Percentiles rank a stretch among this genome's conserved stretches.
These are phyloP conservation scores for Hepsetus odoe DNA, from an alignment of 2,113 vertebrate species.

Conservation along the genomic window DNA sequence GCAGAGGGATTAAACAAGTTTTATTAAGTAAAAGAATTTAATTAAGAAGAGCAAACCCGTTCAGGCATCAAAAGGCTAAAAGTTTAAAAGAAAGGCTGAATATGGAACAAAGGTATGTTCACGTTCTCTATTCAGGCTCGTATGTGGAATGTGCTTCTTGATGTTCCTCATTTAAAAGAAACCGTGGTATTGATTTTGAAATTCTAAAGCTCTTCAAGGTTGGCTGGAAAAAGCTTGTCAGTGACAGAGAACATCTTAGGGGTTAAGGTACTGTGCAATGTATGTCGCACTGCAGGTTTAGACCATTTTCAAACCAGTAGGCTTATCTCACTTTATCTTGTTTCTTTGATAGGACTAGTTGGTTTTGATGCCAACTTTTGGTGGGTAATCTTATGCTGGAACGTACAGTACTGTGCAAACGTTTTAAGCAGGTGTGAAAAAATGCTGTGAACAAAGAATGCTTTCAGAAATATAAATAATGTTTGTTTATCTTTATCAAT, in stretches of 20 bases:
- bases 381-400: neutral
- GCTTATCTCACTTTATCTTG: neutral
- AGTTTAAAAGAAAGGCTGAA: conserved; percentile 13
- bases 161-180: conserved; percentile 35
- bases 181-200: conserved; percentile 29
- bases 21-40: neutral
- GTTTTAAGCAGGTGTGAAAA: too few relatives aligned
- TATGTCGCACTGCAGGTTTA: conserved; percentile 23
- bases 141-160: conserved; percentile 23
- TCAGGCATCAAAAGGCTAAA: neutral
- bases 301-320: conserved; percentile 53
- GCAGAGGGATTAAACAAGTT: neutral
- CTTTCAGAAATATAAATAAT: too few relatives aligned
- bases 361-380: neutral
- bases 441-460: too few relatives aligned
- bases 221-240: conserved; percentile 20
- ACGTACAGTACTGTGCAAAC: too few relatives aligned
- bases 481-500: too few relatives aligned
- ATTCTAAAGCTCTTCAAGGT: conserved; percentile 27
- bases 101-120: conserved; percentile 8
- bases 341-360: neutral
- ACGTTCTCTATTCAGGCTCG: conserved; percentile 12
- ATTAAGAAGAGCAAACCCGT: neutral
- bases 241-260: conserved; percentile 52
- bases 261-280: conserved; percentile 55